Evolutionary conservation across 2,797 vertebrate species (phyloP), one percentile per base, ranked within the genome.

Genomic region (Denticeps clupeoides): DNA sequence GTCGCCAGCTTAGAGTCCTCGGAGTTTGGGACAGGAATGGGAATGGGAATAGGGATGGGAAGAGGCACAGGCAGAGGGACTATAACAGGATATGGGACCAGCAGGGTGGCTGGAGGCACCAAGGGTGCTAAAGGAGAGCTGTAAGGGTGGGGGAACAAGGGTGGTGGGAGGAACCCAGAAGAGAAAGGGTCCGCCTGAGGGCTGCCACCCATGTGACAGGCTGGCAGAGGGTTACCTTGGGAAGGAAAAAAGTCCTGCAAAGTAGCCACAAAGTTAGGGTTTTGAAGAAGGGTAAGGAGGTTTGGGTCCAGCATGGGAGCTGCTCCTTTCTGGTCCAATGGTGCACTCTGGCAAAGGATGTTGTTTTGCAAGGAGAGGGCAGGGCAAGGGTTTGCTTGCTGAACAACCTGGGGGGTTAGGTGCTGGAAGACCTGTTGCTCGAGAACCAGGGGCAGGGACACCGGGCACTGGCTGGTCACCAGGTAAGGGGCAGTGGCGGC

Each of bases 341-440:
- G 74, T 40, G 83, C 55, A 9, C 85, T 80, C 25, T 86, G 87
- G 68, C 91, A 90, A 55, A 96, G 72, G 47, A 80, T 42, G 55
- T 82, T 84, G 55, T 74, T 78, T 52, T 90, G 92, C 41, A 93
- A 71, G 3, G 89, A 69, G 26, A 70, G 64, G 27, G 80, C 59
- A 2, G 86, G 72, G 38, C 88, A 91, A 9, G 77, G 53, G 0
- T 83, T 15, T 1, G 69, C 71, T 13, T 88, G 89, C 0, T 90
- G 84, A 47, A 95, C 75, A 52, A 90, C 72, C 1, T 90, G 82
- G 1, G 91, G 88, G 68, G 79, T 89, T 69, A 97, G 79, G 74
- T 96, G 93, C 77, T 97, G 93, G 64, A 97, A 79, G 53, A 95
- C 82, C 15, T 96, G 92, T 72, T 93, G 93, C 69, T 97, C 93